These are phyloP conservation scores for Proisotoma minuta DNA, from an alignment of 2,888 invertebrate species.

Conservation along the genomic window DNA sequence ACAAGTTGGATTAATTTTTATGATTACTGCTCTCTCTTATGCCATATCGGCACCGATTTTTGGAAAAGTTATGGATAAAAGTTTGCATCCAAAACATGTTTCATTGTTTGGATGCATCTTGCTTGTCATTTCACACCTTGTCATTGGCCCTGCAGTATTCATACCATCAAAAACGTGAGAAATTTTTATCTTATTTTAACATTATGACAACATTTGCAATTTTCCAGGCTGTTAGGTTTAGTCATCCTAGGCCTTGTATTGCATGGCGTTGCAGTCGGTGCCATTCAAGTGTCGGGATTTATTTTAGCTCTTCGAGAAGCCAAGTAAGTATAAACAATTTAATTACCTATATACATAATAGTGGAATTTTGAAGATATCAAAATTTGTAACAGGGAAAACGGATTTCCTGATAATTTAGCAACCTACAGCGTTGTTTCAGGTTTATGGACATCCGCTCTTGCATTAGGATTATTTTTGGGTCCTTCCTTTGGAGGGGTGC, in stretches of 20 bases:
- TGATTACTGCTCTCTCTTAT: conserved; percentile 67
- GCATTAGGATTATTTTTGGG: conserved; percentile 82
- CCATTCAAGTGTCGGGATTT: conserved; percentile 79
- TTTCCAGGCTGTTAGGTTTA: conserved; percentile 61
- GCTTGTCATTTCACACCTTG: conserved; percentile 63
- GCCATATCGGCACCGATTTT: conserved; percentile 72
- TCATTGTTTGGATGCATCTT: conserved; percentile 64
- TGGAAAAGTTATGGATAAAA: conserved; percentile 75
- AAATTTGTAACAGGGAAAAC: conserved; percentile 59
- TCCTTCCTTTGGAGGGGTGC: conserved; percentile 68
- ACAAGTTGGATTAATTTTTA: conserved; percentile 29
- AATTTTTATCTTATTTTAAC: neutral
- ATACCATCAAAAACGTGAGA: conserved; percentile 61
- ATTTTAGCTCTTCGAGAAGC: conserved; percentile 74
- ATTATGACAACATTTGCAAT: neutral
- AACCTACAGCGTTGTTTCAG: conserved; percentile 83
- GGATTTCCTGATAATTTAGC: conserved; percentile 79
- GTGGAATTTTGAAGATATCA: neutral
- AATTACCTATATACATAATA: neutral
- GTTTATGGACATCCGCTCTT: conserved; percentile 83
- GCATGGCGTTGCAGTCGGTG: conserved; percentile 79
- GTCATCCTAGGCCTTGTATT: conserved; percentile 66
- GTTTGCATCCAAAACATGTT: conserved; percentile 63
- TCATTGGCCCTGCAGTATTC: conserved; percentile 77
- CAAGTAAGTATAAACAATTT: conserved; percentile 61